Base-by-base conservation (phyloP, 2,797 vertebrate genomes). In the Florisuga fusca region DNA sequence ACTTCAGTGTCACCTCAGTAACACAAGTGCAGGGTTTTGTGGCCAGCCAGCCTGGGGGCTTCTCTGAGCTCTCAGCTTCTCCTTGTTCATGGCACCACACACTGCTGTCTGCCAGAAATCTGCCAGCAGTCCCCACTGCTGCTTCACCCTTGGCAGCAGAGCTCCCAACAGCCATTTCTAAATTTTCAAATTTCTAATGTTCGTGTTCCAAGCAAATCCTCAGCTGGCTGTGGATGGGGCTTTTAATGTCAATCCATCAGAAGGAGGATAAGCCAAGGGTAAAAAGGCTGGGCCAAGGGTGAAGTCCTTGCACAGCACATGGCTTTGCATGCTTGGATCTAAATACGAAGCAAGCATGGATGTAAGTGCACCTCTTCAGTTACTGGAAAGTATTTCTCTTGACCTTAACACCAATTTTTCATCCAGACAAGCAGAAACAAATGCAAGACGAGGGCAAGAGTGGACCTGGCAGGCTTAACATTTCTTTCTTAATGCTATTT, bases 341-440 rank as follows among this genome's bases (percentile, higher is more conserved):
- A 77, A 93, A 67, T 67, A 33, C 29, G 88, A 86, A 87, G 79
- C 36, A 62, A 64, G 50, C 0, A 0, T 81, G 86, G 90, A 71
- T 87, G 71, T 53, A 67, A 67, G 69, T 57, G 45, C 36, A 61
- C 67, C 67, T 61, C 53, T 71, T 86, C 67, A 45, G 73, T 86
- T 91, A 87, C 57, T 94, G 85, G 31, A 61, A 93, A 93, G 80
- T 84, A 86, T 71, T 88, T 95, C 92, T 82, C 71, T 92, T 94
- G 69, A 96, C 66, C 73, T 92, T 94, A 79, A 54, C 55, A 69
- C 31, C 20, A 29, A 41, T 84, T 92, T 84, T 93, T 93, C 83
- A 91, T 66, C 55, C 51, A 88, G 87, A 66, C 76, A 84, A 89
- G 43, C 71, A 92, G 87, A 89, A 91, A 58, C 73, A 55, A 94